Percentiles rank a stretch among this genome's conserved stretches.
Evolutionary conservation across 2,113 vertebrate species (phyloP).

Genomic region (Actenoides lindsayi): DNA sequence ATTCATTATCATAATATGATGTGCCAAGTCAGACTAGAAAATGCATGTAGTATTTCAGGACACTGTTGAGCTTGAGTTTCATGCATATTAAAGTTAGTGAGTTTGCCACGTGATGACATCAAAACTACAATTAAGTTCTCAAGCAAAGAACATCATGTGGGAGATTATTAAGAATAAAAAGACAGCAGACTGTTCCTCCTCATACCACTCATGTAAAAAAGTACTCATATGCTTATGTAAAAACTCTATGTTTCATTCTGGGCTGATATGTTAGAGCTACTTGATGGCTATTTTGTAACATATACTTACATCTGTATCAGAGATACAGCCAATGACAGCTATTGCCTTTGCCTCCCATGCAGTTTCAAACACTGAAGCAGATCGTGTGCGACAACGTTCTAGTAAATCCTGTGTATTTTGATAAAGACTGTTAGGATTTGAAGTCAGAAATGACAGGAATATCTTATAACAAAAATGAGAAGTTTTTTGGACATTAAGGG

Average conservation of each 20-base stretch:
- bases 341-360: conserved; percentile 96
- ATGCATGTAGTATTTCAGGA: background rate
- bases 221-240: background rate
- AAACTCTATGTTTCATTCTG: background rate
- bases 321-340: conserved; percentile 88
- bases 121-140: background rate
- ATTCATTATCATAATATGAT: background rate
- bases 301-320: conserved; percentile 86
- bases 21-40: background rate
- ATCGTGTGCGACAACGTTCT: conserved; percentile 86
- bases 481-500: background rate
- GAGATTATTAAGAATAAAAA: background rate
- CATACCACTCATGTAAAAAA: background rate
- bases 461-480: background rate
- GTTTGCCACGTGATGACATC: background rate
- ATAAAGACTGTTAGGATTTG: background rate
- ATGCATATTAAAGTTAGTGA: background rate
- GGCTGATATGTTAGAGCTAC: background rate
- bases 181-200: background rate
- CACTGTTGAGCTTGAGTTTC: background rate
- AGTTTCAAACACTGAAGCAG: conserved; percentile 88
- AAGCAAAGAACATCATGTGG: background rate
- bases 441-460: background rate
- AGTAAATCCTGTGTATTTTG: conserved; percentile 85
- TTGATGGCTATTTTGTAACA: background rate